phyloP scores from a whole-genome alignment of 2,797 vertebrate species.

The Antennarius maculatus region DNA sequence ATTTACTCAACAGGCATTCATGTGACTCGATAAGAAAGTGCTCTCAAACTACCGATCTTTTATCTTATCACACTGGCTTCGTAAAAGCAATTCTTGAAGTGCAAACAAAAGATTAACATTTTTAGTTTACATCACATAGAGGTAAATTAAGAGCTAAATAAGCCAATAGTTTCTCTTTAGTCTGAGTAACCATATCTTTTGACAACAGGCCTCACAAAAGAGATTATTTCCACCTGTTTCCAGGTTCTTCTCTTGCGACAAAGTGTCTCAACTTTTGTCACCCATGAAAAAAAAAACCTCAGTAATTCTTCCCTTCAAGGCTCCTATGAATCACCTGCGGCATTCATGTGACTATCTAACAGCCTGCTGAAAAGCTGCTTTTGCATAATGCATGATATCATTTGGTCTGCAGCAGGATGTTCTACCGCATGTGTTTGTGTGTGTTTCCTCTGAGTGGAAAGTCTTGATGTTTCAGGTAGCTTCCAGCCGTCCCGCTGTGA shows the following conservation, averaged over 20 bases:
- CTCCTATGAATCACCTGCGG: conserved; percentile 1
- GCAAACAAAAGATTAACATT: no score
- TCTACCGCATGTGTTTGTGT: conserved; percentile 17
- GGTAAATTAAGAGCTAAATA: background rate
- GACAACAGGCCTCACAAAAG: background rate
- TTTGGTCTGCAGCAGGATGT: conserved; percentile 11
- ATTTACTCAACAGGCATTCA: conserved; percentile 33
- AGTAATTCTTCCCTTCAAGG: conserved; percentile 11
- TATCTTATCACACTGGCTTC: no score
- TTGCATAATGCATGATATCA: conserved; percentile 23
- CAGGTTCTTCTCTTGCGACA: conserved; percentile 18
- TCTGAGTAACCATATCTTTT: conserved; percentile 9
- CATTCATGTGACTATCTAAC: conserved; percentile 27
- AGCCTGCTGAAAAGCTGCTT: conserved; percentile 16
- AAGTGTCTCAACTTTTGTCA: background rate
- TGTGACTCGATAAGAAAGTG: conserved; percentile 9
- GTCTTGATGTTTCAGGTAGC: conserved; percentile 59
- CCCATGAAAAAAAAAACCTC: background rate
- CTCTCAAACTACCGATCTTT: background rate
- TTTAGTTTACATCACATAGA: background rate
- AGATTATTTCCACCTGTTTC: background rate
- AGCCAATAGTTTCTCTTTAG: background rate
- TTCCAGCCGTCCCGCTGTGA: conserved; percentile 40
- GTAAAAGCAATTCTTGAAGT: no score
- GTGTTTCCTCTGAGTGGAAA: conserved; percentile 15